Evolutionary conservation across 2,113 vertebrate species (phyloP).

Genomic region (Tragulus kanchil): DNA sequence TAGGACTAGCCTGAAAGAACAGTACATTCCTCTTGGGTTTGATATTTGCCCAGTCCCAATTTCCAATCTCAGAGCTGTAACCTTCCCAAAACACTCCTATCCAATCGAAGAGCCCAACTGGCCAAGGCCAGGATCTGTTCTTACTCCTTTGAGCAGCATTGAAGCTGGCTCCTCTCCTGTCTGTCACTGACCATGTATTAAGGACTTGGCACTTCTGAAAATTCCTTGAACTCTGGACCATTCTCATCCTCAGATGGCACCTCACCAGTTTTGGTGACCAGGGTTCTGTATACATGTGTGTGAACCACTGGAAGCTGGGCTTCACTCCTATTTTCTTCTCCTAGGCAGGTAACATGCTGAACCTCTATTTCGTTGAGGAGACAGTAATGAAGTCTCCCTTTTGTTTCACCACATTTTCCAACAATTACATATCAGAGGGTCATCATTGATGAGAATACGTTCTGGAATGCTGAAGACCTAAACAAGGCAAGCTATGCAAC

Average conservation of each 20-base stretch:
- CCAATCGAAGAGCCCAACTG: background rate
- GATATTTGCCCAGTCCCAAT: too few species aligned
- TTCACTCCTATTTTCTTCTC: background rate
- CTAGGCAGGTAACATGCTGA: background rate
- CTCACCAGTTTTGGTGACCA: background rate
- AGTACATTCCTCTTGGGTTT: too few species aligned
- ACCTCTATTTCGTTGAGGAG: background rate
- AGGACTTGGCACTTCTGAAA: background rate
- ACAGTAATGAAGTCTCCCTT: background rate
- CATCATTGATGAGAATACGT: background rate
- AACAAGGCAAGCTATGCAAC: fast-evolving
- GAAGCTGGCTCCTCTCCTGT: background rate
- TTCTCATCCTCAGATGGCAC: background rate
- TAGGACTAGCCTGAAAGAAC: too few species aligned
- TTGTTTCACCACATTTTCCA: slow-evolving; percentile 54
- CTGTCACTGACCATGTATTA: background rate
- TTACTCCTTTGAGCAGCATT: background rate
- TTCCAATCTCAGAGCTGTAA: too few species aligned
- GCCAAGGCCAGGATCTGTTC: background rate
- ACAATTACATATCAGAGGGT: background rate
- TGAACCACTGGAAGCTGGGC: background rate
- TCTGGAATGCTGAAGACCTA: fast-evolving
- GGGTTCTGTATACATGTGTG: background rate
- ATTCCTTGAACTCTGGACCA: background rate
- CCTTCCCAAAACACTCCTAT: background rate